Conservation (phyloP, 35 echinoderm and acorn worm species). For the Apostichopus parvimensis region DNA sequence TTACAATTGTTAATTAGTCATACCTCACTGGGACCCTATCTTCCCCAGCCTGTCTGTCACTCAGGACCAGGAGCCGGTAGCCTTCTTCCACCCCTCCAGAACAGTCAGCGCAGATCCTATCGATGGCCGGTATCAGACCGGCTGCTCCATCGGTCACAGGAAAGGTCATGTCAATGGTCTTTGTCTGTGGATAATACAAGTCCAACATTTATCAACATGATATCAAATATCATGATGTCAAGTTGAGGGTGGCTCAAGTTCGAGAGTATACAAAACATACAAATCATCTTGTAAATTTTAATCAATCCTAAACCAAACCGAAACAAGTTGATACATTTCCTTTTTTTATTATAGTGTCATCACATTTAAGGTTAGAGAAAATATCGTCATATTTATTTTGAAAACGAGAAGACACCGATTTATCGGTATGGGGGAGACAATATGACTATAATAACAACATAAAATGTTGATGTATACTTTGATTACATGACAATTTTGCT, state of each 20-base stretch:
- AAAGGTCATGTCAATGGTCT: conserved; percentile 87
- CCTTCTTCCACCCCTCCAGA: conserved; percentile 77
- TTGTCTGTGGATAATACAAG: conserved; percentile 60
- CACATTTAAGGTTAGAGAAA: no score
- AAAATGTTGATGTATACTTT: no score
- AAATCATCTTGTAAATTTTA: no score
- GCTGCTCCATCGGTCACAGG: conserved; percentile 66
- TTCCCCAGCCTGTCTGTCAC: conserved; percentile 74
- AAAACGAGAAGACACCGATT: no score
- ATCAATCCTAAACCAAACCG: no score
- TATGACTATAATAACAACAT: no score
- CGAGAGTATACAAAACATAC: neutral
- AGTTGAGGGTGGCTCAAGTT: neutral
- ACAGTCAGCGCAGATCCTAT: conserved; percentile 81
- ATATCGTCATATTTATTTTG: no score
- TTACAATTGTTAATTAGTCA: no score
- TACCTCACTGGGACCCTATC: conserved; percentile 78
- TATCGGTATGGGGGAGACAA: no score
- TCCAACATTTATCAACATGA: conserved; percentile 3
- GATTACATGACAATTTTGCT: no score
- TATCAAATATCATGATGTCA: neutral
- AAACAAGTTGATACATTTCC: no score
- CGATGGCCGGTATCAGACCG: conserved; percentile 81
- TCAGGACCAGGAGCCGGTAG: conserved; percentile 78
- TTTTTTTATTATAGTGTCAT: no score